Conservation (phyloP, 1,140 invertebrate genomes). For the Drosophila tsacasi region DNA sequence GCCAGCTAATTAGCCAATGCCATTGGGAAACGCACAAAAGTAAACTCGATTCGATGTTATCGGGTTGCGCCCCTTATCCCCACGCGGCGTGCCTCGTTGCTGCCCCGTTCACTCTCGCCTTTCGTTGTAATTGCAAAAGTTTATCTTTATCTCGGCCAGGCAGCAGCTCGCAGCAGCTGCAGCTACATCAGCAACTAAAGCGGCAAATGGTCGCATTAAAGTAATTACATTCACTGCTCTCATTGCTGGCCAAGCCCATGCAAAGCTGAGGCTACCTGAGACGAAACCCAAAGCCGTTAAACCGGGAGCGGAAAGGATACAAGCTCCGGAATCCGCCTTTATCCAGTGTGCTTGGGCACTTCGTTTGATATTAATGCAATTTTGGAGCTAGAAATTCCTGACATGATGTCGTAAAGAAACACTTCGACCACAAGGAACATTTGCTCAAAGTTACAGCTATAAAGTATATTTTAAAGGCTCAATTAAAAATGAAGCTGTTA, state of each 20-base stretch:
- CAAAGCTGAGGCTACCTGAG: constrained; percentile 32
- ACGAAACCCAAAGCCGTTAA: constrained; percentile 3
- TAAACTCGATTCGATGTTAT: constrained; percentile 78
- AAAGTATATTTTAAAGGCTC: no score
- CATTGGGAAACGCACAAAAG: constrained; percentile 63
- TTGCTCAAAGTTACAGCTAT: background rate
- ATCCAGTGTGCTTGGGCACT: background rate
- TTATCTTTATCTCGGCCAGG: constrained; percentile 78
- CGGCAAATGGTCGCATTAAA: constrained; percentile 82
- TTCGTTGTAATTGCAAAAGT: constrained; percentile 82
- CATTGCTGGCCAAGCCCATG: constrained; percentile 26
- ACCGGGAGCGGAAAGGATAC: background rate
- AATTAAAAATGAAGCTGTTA: no score
- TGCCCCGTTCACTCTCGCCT: constrained; percentile 62
- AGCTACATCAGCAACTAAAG: constrained; percentile 52
- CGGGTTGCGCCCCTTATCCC: constrained; percentile 59
- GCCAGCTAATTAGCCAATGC: constrained; percentile 60
- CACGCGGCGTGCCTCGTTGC: constrained; percentile 45
- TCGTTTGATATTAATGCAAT: background rate
- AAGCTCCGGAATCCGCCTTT: background rate
- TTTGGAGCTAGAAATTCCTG: background rate
- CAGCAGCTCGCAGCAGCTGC: constrained; percentile 52
- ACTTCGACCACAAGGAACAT: background rate
- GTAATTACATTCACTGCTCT: constrained; percentile 74
- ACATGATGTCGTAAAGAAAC: background rate